Conservation (phyloP, 92 coral and sea anemone genomes). For the Epizoanthus scotinus region DNA sequence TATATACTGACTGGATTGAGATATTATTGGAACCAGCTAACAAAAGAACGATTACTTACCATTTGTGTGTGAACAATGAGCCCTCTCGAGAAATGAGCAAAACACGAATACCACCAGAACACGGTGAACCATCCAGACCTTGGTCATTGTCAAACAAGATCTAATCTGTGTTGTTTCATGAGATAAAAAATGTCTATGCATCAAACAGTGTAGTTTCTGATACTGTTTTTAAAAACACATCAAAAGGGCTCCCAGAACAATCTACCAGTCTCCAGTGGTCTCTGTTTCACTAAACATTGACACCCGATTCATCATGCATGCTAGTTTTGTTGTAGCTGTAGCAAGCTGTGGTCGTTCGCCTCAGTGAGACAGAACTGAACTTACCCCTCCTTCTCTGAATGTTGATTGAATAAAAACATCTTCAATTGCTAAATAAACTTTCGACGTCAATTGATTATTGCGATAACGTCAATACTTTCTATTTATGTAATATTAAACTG, state of each 20-base stretch:
- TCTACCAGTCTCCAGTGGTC: not conserved
- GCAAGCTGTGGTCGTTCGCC: not conserved
- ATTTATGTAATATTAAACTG: too few species aligned
- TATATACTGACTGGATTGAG: too few species aligned
- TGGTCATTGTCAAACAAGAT: not conserved
- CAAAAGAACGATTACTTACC: not conserved
- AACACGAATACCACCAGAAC: not conserved
- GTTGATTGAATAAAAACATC: slow-evolving; percentile 14
- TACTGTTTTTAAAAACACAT: not conserved
- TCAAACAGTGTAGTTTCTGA: too few species aligned
- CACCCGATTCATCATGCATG: too few species aligned
- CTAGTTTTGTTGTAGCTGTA: too few species aligned
- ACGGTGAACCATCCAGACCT: not conserved
- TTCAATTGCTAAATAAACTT: not conserved
- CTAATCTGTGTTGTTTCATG: not conserved
- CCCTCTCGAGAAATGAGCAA: slow-evolving; percentile 4
- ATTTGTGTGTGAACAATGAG: not conserved
- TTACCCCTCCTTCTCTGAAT: not conserved
- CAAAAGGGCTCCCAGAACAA: not conserved
- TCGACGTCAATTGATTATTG: not conserved
- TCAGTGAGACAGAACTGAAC: not conserved
- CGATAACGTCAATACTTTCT: too few species aligned
- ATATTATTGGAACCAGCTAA: not conserved
- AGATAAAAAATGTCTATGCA: not conserved
- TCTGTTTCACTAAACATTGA: too few species aligned